Evolutionary conservation across 92 coral and sea anemone genomes (phyloP).

Genomic region (Epizoanthus fatuus): DNA sequence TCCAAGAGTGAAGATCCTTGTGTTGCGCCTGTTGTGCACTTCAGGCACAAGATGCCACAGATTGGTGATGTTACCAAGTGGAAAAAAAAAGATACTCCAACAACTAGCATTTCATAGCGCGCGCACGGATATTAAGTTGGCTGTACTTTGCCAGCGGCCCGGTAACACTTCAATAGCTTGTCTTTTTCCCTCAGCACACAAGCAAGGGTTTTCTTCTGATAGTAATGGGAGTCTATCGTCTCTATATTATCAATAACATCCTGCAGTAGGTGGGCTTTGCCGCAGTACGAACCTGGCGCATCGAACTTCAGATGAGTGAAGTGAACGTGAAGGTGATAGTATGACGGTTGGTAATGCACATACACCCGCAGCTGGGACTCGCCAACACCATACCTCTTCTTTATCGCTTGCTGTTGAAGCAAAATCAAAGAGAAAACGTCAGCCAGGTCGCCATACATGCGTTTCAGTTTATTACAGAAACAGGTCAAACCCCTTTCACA

Average conservation of each 20-base stretch:
- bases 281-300: slow-evolving; percentile 89
- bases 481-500: background rate
- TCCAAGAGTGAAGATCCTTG: too few species aligned
- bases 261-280: slow-evolving; percentile 95
- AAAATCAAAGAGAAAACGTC: background rate
- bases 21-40: too few species aligned
- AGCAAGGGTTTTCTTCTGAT: slow-evolving; percentile 88
- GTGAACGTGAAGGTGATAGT: slow-evolving; percentile 97
- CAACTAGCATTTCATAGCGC: too few species aligned
- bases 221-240: slow-evolving; percentile 80
- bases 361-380: slow-evolving; percentile 89
- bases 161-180: slow-evolving; percentile 70
- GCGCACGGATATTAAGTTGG: too few species aligned
- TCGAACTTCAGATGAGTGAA: slow-evolving; percentile 92
- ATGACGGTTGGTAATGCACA: slow-evolving; percentile 97
- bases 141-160: slow-evolving; percentile 60
- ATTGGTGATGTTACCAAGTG: too few species aligned
- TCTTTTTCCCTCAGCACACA: slow-evolving; percentile 83
- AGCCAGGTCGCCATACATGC: background rate
- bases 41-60: too few species aligned
- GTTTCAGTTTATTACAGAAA: background rate
- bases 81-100: too few species aligned
- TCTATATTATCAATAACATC: slow-evolving; percentile 96
- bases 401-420: slow-evolving; percentile 75
- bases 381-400: slow-evolving; percentile 75